Base-by-base conservation (phyloP, 2,113 vertebrate genomes). In the Lathamus discolor region DNA sequence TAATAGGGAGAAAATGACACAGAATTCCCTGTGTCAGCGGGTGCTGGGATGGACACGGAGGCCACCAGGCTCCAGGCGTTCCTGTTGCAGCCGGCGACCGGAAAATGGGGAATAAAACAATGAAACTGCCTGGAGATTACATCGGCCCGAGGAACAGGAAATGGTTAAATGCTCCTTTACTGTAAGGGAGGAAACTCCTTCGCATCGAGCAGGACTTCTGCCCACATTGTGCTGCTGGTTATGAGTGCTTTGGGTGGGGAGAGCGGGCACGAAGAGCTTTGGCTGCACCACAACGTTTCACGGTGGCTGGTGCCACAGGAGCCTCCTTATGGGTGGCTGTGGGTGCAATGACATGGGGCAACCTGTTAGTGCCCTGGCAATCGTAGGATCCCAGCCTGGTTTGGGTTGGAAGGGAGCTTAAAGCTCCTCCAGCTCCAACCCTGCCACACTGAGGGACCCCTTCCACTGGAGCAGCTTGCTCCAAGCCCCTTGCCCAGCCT, bases 131-230 rank as follows among this genome's bases (percentile, higher is more conserved):
- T n/a, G 15, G 5, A 23, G 88, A 66, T 81, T 74, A 20, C 48
- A 48, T 29, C 16, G 54, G 37, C n/a, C 33, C 31, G 37, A 83
- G 70, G 43, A 37, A 72, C 88, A 96, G 95, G 96, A 96, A 97
- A 78, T 66, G 24, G 43, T 54, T 28, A 59, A 79, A 81, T 80
- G 59, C 75, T 86, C 55, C 64, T 83, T 83, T 70, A 83, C 85
- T 86, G 88, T 69, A 88, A 95, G 31, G 67, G 67, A 92, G 92
- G 95, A 95, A 96, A 83, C 88, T 69, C 78, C 15, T 49, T 46
- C 25, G 2, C 46, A 2, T 37, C 0, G 16, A 90, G 82, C 44
- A 35, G 63, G 80, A 63, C 64, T 81, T 11, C 6, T 52, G 79
- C 63, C 76, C 43, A 1, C 23, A 7, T 17, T 13, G 51, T 49